Evolutionary conservation across 2,113 vertebrate genomes (phyloP).

Genomic region (Malaclemys terrapin): DNA sequence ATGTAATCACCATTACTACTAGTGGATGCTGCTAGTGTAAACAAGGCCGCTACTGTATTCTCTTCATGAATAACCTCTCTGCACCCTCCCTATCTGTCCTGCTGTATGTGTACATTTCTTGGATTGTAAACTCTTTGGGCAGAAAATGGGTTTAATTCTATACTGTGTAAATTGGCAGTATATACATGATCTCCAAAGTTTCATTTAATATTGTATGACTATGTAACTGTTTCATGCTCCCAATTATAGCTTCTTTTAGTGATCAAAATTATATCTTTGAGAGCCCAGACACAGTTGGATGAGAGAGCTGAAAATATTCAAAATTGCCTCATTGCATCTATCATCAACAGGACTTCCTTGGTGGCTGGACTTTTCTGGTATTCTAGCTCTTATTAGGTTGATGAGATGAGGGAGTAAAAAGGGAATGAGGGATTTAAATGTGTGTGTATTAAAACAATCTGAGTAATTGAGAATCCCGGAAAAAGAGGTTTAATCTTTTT

Average conservation of each 20-base stretch:
- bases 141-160: neutral
- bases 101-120: neutral
- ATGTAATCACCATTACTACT: neutral
- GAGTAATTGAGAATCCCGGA: neutral
- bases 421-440: neutral
- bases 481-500: neutral
- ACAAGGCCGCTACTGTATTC: neutral
- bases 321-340: conserved; percentile 28
- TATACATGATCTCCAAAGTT: neutral
- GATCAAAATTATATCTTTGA: neutral
- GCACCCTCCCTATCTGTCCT: neutral
- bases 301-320: conserved; percentile 57
- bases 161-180: neutral
- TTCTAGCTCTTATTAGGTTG: neutral
- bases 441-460: neutral
- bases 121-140: neutral
- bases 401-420: neutral
- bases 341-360: conserved; percentile 7
- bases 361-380: neutral
- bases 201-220: neutral
- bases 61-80: conserved; percentile 5
- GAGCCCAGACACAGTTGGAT: conserved; percentile 30
- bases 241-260: rapidly evolving
- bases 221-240: neutral
- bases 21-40: neutral